Base-by-base conservation (phyloP, 2,888 invertebrate species). In the Cataglyphis rosenhaueri region DNA sequence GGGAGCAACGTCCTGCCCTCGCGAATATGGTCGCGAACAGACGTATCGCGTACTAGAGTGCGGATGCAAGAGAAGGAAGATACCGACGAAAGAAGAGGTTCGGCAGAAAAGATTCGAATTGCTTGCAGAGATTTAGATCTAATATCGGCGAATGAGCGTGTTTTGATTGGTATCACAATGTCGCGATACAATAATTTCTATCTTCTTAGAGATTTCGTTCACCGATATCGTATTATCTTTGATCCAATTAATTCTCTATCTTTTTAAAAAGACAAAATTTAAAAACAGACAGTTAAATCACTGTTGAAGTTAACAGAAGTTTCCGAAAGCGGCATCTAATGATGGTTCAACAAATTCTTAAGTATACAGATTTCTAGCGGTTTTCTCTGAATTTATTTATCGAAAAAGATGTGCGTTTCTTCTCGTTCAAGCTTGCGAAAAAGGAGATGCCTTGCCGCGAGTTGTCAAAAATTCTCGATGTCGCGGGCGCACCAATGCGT, bases 1-100 rank as follows among this genome's bases (percentile, higher is more conserved):
- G 86, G 84, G 91, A 90, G 91, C 92, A 91, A 91, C 84, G 91
- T 91, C 91, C 92, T 91, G 79, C 71, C 83, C 84, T 70, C 83
- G 86, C 87, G 87, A 90, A 87, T 87, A 89, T 87, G 86, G 81
- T 89, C 84, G 84, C 83, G 75, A 84, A 70, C 57, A 74, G 21
- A 64, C 74, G 32, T 32, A 6, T 18, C 62, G 10, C 32, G n/a
- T 35, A n/a, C 6, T 18, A 32, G 78, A 82, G 65, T 52, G 75
- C 55, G 74, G 84, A 82, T 32, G 70, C 29, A n/a, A 65, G 35
- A 55, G 38, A 35, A 61, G 15, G n/a, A 71, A 48, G 79, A 62
- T 48, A 73, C 59, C 35, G 32, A 35, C 41, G 57, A 29, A 66
- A 29, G 66, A 78, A 29, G 68, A 12, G 9, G 5, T 48, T n/a